A percentile compares a stretch with the other conserved stretches of the same genome.
Evolutionary conservation across 1,140 invertebrate genomes (phyloP).

Genomic region (Lamellibrachia luymesi): DNA sequence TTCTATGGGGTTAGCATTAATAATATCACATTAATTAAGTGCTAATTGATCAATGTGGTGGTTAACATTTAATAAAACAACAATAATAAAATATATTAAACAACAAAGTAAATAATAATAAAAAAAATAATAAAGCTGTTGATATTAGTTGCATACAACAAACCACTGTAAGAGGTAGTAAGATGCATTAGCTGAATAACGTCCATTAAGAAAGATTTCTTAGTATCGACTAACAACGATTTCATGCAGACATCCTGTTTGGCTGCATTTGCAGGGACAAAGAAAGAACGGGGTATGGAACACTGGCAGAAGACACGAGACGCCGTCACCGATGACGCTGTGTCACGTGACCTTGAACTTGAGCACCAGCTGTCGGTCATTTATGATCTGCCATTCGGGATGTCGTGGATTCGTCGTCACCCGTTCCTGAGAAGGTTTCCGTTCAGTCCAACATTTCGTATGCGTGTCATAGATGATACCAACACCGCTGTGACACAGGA

Average conservation of each 20-base stretch:
- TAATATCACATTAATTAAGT: too few species aligned
- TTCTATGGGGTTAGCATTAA: too few species aligned
- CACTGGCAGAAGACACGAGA: slow-evolving; percentile 6
- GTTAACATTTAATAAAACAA: too few species aligned
- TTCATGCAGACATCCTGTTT: not conserved
- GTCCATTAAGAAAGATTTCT: too few species aligned
- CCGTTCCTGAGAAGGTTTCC: not conserved
- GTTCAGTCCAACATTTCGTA: slow-evolving; percentile 2
- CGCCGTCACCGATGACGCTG: not conserved
- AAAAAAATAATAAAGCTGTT: too few species aligned
- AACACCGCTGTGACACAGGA: not conserved
- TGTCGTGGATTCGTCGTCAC: not conserved
- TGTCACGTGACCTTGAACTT: not conserved
- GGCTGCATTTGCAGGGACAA: not conserved
- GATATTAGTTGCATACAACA: too few species aligned
- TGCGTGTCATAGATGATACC: not conserved
- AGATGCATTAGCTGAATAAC: too few species aligned
- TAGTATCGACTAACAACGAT: too few species aligned
- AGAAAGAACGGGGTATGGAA: slow-evolving; percentile 10
- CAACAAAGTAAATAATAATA: too few species aligned
- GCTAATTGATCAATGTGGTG: too few species aligned
- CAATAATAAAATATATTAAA: too few species aligned
- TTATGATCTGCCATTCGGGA: slow-evolving; percentile 17
- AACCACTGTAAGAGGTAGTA: too few species aligned
- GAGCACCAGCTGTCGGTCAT: slow-evolving; percentile 4